Evolutionary conservation across 1,140 invertebrate species (phyloP), one percentile per base, ranked within the genome.

Genomic region (Hypsibius dujardini): DNA sequence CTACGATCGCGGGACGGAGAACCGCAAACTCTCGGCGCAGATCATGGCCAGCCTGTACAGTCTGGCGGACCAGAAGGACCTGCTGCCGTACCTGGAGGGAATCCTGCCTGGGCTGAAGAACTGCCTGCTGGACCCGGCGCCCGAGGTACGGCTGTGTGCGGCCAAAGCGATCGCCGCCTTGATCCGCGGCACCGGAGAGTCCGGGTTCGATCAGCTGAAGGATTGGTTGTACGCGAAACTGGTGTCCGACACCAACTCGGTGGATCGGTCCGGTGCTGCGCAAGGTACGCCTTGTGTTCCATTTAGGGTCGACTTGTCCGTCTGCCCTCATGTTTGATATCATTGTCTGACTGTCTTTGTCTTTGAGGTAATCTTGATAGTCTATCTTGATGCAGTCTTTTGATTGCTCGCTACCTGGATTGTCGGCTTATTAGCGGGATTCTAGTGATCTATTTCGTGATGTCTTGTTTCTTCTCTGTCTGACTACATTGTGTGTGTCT

Each of bases 21-120:
- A 92, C 0, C 84, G 94, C 76, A 95, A 97, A 84, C 96, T 97
- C 91, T 92, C 95, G 45, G 91, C 93, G n/a, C 83, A 86, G 75
- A 98, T 98, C 77, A 97, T 99, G 75, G 94, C 95, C 60, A 98
- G 98, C 79, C 97, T 99, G 92, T 98, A 98, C 81, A 96, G 92
- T 0, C 82, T 99, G 7, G 98, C 95, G 1, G 95, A 98, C 82
- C 92, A 97, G 78, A 98, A 98, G 82, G 96, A 98, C 81, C 83
- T 99, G 70, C 86, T 89, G 70, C 96, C 96, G 0, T 99, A 99
- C 79, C 82, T 99, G 74, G 90, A 92, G 1, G 92, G 88, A 67
- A 93, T 99, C 73, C 94, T 98, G 71, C 95, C 95, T 1, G 95
- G 95, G 0, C 78, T 99, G 47, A 98, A 98, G 79, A 90, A 88